These are phyloP conservation scores for Falcunculus frontatus DNA, from an alignment of 2,113 vertebrate genomes.

Conservation along the genomic window DNA sequence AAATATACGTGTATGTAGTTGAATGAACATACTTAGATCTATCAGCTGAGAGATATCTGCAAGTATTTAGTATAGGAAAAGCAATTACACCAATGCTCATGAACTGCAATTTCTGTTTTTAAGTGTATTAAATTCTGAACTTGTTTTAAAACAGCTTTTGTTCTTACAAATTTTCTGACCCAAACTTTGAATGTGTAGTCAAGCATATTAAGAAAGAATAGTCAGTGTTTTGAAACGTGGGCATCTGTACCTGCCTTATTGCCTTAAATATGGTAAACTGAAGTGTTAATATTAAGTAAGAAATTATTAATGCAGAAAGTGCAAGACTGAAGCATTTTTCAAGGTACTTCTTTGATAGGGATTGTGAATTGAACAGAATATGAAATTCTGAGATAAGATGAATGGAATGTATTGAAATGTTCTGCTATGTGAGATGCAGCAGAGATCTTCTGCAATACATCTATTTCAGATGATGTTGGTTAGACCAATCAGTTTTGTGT, in stretches of 20 bases:
- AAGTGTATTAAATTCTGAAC: background rate
- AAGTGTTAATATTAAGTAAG: background rate
- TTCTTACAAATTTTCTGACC: background rate
- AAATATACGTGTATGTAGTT: background rate
- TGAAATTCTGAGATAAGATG: background rate
- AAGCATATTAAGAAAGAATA: background rate
- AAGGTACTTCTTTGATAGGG: background rate
- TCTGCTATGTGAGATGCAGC: background rate
- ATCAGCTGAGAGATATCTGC: background rate
- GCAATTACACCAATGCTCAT: background rate
- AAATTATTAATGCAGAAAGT: background rate
- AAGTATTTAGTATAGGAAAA: background rate
- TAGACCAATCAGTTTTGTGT: background rate
- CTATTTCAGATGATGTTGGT: background rate
- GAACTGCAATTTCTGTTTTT: background rate
- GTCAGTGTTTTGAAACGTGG: background rate
- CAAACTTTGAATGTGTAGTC: background rate
- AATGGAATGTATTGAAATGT: background rate
- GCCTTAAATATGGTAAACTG: background rate
- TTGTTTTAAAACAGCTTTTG: background rate
- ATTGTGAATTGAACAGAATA: background rate
- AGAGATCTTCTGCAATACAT: background rate
- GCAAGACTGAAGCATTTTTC: background rate
- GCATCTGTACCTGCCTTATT: background rate
- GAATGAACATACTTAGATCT: background rate